Conservation (phyloP, 2,113 vertebrate species). For the Machaerirhynchus nigripectus region DNA sequence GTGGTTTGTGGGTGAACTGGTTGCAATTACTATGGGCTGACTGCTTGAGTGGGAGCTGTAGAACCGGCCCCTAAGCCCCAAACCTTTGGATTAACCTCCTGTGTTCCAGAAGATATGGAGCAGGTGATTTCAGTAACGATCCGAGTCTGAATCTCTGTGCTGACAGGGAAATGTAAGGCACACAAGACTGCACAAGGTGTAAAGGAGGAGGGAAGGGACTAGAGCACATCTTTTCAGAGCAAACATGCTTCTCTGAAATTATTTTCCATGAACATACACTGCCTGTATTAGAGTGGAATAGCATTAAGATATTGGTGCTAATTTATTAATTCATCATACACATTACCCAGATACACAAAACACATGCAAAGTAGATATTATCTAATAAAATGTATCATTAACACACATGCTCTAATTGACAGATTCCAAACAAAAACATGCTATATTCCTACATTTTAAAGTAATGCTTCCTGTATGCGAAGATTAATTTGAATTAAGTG, state of each 20-base stretch:
- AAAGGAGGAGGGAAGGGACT: neutral
- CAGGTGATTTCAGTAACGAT: neutral
- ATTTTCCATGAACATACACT: neutral
- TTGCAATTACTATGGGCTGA: slow-evolving; percentile 29
- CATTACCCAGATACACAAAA: neutral
- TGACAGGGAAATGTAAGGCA: neutral
- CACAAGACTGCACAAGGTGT: neutral
- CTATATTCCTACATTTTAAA: neutral
- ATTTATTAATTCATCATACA: neutral
- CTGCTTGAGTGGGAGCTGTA: neutral
- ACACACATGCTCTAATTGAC: neutral
- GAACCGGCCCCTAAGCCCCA: neutral
- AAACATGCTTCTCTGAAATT: neutral
- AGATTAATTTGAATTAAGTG: slow-evolving; percentile 48
- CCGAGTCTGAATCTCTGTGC: neutral
- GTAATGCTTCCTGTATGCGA: neutral
- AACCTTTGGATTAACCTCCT: neutral
- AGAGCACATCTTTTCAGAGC: neutral
- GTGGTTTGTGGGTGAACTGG: slow-evolving; percentile 58
- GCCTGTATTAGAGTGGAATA: neutral
- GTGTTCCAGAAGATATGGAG: neutral
- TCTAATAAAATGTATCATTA: neutral
- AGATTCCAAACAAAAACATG: neutral
- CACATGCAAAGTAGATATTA: neutral
- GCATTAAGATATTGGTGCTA: neutral